Base-by-base conservation (phyloP, 64 coral and sea anemone species). In the Pocillopora damicornis region DNA sequence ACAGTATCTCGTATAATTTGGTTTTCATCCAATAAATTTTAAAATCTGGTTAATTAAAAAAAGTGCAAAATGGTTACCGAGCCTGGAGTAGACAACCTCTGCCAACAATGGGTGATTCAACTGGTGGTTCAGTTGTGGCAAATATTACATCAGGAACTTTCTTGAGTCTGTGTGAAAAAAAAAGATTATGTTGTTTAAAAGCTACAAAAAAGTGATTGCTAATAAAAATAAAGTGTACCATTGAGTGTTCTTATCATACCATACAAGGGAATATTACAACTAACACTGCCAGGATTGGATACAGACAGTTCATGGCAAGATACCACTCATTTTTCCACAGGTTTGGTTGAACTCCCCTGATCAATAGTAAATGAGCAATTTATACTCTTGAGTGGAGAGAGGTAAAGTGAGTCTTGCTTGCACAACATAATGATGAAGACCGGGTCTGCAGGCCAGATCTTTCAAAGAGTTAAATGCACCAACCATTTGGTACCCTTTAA, bases 91-190 rank as follows among this genome's bases (percentile, higher is more conserved):
- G 89, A 64, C 97, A 93, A 15, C 97, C 93, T 80, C 67, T 99
- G 18, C 97, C 97, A 63, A 85, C 90, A 20, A 95, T 90, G 14
- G 63, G 75, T 15, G 92, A 60, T 56, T 95, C 97, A 45, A 62
- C 76, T 9, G 96, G 97, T n/a, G 88, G 76, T 73, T 99, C 97
- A 11, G 87, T 99, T 59, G 97, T 95, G 2, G 93, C 87, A 79
- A 99, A 99, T 77, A 99, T 76, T 22, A 99, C 88, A 93, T 99
- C 93, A 18, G 97, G 93, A 88, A 99, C 97, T 91, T 99, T 99
- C 60, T 78, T 79, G 12, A 79, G 74, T 38, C 96, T 98, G 90
- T 81, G 25, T 37, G 45, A 11, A 36, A 83, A 63, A 57, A 35
- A 58, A 37, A 51, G 61, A n/a, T 13, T 17, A 60, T 36, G 13